phyloP scores from a whole-genome alignment of 2,113 vertebrate species.

The Himantopus leucocephalus region DNA sequence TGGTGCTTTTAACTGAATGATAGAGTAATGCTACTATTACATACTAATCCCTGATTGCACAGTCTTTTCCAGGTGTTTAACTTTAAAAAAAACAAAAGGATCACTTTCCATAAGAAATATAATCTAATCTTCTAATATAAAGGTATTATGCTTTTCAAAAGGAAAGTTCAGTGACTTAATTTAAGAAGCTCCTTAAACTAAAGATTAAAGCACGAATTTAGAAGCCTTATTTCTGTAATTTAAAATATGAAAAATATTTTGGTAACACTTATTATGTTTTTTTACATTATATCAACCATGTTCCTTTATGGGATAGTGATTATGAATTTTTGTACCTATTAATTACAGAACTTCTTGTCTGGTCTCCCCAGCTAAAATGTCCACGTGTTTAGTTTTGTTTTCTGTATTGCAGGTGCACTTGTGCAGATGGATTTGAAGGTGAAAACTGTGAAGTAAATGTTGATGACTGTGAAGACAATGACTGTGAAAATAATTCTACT shows the following conservation, averaged over 20 bases:
- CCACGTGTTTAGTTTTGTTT: not conserved
- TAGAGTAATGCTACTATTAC: not conserved
- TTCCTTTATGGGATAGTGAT: not conserved
- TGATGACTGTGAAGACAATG: slow-evolving; percentile 98
- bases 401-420: slow-evolving; percentile 84
- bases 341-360: not conserved
- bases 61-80: not conserved
- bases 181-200: not conserved
- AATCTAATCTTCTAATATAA: not conserved
- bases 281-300: not conserved
- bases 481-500: slow-evolving; percentile 98
- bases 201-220: not conserved
- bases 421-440: slow-evolving; percentile 95
- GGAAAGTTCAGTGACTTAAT: not conserved
- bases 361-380: not conserved
- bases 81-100: not conserved
- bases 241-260: not conserved
- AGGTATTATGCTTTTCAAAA: not conserved
- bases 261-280: not conserved
- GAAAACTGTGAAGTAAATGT: slow-evolving; percentile 92
- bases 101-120: not conserved
- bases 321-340: not conserved
- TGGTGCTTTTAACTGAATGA: not conserved
- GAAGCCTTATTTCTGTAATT: not conserved
- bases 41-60: not conserved